Percentiles rank a stretch among this genome's conserved stretches.
Evolutionary conservation across 2,888 invertebrate genomes (phyloP).

Genomic region (Ectemnius lituratus): DNA sequence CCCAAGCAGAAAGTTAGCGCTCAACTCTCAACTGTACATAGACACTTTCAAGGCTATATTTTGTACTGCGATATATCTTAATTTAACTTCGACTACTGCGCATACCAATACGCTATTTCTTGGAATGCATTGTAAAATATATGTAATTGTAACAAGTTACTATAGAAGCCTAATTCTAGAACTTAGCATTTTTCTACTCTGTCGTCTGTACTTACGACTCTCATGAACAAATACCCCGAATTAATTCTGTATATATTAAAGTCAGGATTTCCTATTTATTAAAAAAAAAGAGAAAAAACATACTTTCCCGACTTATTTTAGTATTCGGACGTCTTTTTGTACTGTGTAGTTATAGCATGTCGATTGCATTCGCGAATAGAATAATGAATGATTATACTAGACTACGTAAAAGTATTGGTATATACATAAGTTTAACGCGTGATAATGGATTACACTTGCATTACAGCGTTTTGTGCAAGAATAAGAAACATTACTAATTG

Average conservation of each 20-base stretch:
- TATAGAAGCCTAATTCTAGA: constrained; percentile 9
- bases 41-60: constrained; percentile 30
- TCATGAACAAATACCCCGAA: neutral
- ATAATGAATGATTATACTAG: too few species aligned
- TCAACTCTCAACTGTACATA: constrained; percentile 9
- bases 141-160: neutral
- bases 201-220: neutral
- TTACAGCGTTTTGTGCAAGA: too few species aligned
- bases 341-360: too few species aligned
- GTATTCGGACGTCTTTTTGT: too few species aligned
- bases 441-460: too few species aligned
- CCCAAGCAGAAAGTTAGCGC: constrained; percentile 63
- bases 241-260: neutral
- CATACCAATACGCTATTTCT: constrained; percentile 3
- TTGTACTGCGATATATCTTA: constrained; percentile 28
- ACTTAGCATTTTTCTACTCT: neutral
- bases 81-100: constrained; percentile 6
- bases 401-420: too few species aligned
- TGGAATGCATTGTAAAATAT: constrained; percentile 1
- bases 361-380: too few species aligned
- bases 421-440: too few species aligned
- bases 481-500: too few species aligned
- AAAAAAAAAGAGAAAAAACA: too few species aligned
- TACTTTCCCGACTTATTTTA: too few species aligned
- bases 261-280: too few species aligned